Percentiles rank a stretch among this genome's conserved stretches.
Evolutionary conservation across 35 echinoderm and acorn worm species (phyloP).

Genomic region (Amphiura filiformis): DNA sequence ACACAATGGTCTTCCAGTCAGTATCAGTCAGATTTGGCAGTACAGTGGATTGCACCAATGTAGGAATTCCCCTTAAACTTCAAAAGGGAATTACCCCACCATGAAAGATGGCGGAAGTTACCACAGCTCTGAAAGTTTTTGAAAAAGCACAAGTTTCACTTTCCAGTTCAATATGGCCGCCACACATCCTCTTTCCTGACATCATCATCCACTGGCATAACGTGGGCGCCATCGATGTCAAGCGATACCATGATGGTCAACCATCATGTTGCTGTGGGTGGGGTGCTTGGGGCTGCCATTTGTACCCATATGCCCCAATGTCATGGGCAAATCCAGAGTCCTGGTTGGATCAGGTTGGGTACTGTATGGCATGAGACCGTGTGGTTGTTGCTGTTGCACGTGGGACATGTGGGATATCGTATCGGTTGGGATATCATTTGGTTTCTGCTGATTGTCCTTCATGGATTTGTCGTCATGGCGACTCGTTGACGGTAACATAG

Average conservation of each 20-base stretch:
- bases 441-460: constrained; percentile 18
- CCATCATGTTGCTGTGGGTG: constrained; percentile 43
- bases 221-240: constrained; percentile 7
- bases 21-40: too few relatives aligned
- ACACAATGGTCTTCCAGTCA: too few relatives aligned
- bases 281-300: constrained; percentile 11
- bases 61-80: not conserved
- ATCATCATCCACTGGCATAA: constrained; percentile 37
- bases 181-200: constrained; percentile 91
- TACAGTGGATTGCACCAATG: too few relatives aligned
- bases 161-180: constrained; percentile 92
- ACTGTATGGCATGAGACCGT: constrained; percentile 3
- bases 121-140: not conserved
- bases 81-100: not conserved
- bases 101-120: not conserved
- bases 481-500: constrained; percentile 61
- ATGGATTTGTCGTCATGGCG: constrained; percentile 44
- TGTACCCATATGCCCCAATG: not conserved
- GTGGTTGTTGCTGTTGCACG: constrained; percentile 6
- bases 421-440: constrained; percentile 49
- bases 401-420: constrained; percentile 47
- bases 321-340: constrained; percentile 10
- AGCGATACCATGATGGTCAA: constrained; percentile 44
- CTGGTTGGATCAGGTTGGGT: not conserved
- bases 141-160: not conserved